phyloP scores from a whole-genome alignment of 2,888 invertebrate genomes.

The Nomada ruficornis region DNA sequence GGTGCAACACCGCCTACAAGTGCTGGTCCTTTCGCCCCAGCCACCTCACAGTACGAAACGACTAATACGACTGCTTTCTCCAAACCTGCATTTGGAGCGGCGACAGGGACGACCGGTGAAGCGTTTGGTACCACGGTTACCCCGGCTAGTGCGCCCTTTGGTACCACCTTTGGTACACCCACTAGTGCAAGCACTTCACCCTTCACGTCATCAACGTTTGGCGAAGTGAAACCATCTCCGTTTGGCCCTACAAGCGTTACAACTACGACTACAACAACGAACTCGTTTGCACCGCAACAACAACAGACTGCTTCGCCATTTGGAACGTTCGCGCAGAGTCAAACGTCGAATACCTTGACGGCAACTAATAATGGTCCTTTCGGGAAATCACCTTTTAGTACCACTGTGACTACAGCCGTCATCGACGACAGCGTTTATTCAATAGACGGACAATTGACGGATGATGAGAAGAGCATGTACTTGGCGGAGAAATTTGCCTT shows the following conservation, averaged over 20 bases:
- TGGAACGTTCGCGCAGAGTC: constrained; percentile 49
- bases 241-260: constrained; percentile 63
- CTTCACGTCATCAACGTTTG: constrained; percentile 48
- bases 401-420: constrained; percentile 51
- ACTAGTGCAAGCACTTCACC: constrained; percentile 32
- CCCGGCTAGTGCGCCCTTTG: constrained; percentile 60
- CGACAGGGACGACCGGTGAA: constrained; percentile 39
- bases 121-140: constrained; percentile 62
- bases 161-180: constrained; percentile 36
- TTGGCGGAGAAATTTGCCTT: constrained; percentile 75
- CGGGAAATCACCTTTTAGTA: constrained; percentile 65
- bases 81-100: constrained; percentile 47
- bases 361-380: constrained; percentile 58
- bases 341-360: constrained; percentile 10
- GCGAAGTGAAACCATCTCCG: constrained; percentile 50
- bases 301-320: constrained; percentile 63
- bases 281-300: constrained; percentile 57
- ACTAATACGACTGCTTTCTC: constrained; percentile 46
- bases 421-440: constrained; percentile 77
- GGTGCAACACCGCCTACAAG: constrained; percentile 41
- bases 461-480: constrained; percentile 79
- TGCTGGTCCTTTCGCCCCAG: constrained; percentile 51
- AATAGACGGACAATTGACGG: constrained; percentile 74
- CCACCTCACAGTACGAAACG: constrained; percentile 54
- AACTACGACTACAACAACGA: constrained; percentile 57